A percentile compares a stretch with the other conserved stretches of the same genome.
These are phyloP conservation scores for Epinephelus lanceolatus DNA, from an alignment of 2,113 vertebrate genomes.

Conservation along the genomic window DNA sequence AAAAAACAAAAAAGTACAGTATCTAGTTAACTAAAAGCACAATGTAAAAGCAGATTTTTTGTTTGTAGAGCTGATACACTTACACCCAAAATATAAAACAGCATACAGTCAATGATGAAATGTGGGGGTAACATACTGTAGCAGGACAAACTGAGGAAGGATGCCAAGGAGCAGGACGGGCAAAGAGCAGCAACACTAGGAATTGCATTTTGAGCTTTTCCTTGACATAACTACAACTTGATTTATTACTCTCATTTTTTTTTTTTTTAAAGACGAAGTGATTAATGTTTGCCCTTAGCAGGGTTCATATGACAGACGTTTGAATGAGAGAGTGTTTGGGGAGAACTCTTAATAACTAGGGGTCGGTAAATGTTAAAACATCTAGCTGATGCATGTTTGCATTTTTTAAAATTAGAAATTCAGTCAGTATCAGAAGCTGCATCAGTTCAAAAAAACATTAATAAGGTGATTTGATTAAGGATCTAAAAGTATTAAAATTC, in stretches of 20 bases:
- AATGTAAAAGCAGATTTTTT: not conserved
- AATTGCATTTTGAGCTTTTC: not conserved
- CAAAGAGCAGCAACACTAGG: not conserved
- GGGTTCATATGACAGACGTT: not conserved
- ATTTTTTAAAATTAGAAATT: not conserved
- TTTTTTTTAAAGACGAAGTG: too few species aligned
- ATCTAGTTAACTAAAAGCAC: not conserved
- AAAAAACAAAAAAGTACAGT: not conserved
- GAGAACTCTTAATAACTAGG: too few species aligned
- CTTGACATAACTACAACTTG: not conserved
- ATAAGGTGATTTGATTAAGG: not conserved
- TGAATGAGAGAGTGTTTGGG: not conserved
- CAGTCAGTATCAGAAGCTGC: not conserved
- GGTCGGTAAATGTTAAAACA: not conserved
- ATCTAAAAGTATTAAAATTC: not conserved
- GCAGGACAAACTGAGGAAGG: not conserved
- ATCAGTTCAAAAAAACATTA: not conserved
- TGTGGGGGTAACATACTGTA: not conserved
- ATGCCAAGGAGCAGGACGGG: not conserved
- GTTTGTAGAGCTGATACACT: not conserved
- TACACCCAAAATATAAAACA: not conserved
- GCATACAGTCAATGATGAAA: not conserved
- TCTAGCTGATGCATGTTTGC: not conserved
- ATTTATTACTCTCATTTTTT: not conserved
- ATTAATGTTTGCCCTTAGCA: too few species aligned